Conservation (phyloP, 2,797 vertebrate genomes). For the Hephaestus fuliginosus region DNA sequence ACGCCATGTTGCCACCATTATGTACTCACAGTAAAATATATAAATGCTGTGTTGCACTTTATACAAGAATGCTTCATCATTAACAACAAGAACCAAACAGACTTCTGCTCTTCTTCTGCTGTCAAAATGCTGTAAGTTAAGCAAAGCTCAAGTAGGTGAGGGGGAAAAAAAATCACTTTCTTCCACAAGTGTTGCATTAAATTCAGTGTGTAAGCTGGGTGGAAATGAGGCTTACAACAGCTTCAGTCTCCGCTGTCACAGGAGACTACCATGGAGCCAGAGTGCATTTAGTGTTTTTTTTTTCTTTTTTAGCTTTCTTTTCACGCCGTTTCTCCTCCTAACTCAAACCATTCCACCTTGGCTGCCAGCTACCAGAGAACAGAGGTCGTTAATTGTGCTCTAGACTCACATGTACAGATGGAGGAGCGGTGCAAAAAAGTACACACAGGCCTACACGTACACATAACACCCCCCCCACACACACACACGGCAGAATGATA, state of each 20-base stretch:
- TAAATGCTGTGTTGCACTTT: not conserved
- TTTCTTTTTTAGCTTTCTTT: constrained; percentile 62
- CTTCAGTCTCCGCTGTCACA: constrained; percentile 63
- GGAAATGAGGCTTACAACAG: constrained; percentile 69
- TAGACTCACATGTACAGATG: constrained; percentile 58
- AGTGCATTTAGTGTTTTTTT: constrained; percentile 57
- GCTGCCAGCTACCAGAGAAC: constrained; percentile 75
- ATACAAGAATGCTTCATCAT: not conserved
- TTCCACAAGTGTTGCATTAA: constrained; percentile 68
- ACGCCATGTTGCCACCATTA: not conserved
- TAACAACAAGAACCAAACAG: not conserved
- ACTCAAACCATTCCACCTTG: constrained; percentile 81
- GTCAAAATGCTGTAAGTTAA: constrained; percentile 27
- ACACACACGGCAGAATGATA: constrained; percentile 59
- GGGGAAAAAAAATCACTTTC: constrained; percentile 41
- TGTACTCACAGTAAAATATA: not conserved
- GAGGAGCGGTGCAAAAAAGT: not conserved
- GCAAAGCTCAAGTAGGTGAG: constrained; percentile 45
- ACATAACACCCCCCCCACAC: constrained; percentile 20
- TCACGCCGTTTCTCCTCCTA: constrained; percentile 78
- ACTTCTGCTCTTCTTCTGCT: constrained; percentile 33
- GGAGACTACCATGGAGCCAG: constrained; percentile 71
- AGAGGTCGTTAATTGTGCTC: constrained; percentile 74
- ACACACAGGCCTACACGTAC: not conserved
- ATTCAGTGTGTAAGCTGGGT: constrained; percentile 56